Conservation (phyloP, 2,888 invertebrate genomes). For the Pristionchus mayeri region DNA sequence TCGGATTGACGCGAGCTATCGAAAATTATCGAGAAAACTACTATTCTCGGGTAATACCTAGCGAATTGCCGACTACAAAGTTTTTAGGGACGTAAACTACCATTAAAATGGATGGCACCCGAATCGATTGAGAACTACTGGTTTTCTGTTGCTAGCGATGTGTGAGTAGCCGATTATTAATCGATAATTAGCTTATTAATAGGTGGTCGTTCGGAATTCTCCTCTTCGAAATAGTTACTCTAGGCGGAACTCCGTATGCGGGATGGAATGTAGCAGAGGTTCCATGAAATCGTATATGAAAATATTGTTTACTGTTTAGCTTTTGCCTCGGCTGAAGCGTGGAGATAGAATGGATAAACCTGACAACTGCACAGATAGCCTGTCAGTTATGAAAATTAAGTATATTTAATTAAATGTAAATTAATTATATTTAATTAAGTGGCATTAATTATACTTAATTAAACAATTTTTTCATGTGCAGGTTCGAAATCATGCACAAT, state of each 20-base stretch:
- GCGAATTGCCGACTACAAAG: no score
- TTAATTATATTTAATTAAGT: no score
- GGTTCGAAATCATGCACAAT: background rate
- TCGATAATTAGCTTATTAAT: no score
- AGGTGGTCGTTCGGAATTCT: background rate
- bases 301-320: background rate
- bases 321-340: background rate
- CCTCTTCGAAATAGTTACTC: background rate
- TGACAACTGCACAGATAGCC: background rate
- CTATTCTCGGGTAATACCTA: background rate
- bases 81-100: constrained; percentile 34
- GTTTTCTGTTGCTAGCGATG: background rate
- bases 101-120: constrained; percentile 44
- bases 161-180: background rate
- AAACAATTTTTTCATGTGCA: no score
- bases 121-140: constrained; percentile 31
- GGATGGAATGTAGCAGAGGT: background rate
- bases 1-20: background rate
- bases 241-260: background rate
- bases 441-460: no score
- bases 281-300: background rate
- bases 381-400: background rate
- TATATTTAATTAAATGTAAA: background rate
- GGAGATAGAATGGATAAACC: background rate
- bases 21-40: background rate